Conservation (phyloP, 2,797 vertebrate species). For the Oryzias sinensis region DNA sequence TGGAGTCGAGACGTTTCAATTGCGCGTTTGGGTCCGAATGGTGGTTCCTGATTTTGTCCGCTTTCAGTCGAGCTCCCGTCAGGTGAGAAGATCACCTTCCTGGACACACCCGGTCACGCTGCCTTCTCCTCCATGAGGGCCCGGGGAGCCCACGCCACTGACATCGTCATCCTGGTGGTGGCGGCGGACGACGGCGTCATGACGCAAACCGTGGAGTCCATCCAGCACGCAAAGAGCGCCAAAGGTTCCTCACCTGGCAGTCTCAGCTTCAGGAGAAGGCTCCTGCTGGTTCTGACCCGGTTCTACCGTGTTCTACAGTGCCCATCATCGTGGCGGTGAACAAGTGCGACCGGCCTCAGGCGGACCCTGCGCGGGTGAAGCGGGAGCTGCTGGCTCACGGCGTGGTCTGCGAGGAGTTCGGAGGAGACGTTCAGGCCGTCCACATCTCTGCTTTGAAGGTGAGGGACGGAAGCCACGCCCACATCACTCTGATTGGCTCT, state of each 20-base stretch:
- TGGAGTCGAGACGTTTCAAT: no score
- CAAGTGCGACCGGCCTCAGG: constrained; percentile 90
- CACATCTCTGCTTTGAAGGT: constrained; percentile 91
- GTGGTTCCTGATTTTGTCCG: background rate
- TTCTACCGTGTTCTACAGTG: constrained; percentile 32
- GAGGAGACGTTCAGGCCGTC: constrained; percentile 91
- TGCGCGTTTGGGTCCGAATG: no score
- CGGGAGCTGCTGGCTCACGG: constrained; percentile 84
- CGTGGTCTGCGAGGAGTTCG: constrained; percentile 92
- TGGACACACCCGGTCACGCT: constrained; percentile 95
- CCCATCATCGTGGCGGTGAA: constrained; percentile 91
- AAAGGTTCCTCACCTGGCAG: constrained; percentile 69
- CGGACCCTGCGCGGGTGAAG: constrained; percentile 86
- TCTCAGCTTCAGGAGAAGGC: background rate
- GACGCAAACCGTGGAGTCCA: constrained; percentile 93
- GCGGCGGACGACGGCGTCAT: constrained; percentile 96
- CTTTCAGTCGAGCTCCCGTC: constrained; percentile 81
- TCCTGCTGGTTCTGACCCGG: background rate
- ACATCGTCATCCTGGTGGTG: constrained; percentile 90
- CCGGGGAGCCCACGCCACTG: constrained; percentile 87
- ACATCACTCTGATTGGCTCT: no score
- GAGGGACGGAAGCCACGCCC: background rate
- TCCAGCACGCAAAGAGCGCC: constrained; percentile 86
- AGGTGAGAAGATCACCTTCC: constrained; percentile 91
- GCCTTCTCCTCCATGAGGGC: constrained; percentile 94